These are phyloP conservation scores for Nymphicus hollandicus DNA, from an alignment of 2,113 vertebrate genomes.

Conservation along the genomic window DNA sequence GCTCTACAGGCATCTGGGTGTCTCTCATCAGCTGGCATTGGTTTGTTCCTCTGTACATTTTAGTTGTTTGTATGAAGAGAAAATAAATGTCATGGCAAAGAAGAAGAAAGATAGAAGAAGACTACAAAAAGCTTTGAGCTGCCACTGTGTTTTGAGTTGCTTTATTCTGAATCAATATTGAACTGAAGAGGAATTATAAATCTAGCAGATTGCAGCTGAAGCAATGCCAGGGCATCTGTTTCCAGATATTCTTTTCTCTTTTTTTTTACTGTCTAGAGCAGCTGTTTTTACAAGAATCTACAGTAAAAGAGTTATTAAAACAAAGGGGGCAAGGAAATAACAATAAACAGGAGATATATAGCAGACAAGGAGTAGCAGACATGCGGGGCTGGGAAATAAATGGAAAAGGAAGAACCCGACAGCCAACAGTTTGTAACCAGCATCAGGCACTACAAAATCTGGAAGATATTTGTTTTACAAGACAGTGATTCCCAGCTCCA, in stretches of 20 bases:
- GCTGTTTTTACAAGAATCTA: conserved; percentile 71
- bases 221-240: conserved; percentile 64
- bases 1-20: background rate
- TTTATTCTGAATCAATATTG: conserved; percentile 66
- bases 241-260: conserved; percentile 21
- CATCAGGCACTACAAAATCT: conserved; percentile 41
- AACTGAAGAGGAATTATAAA: conserved; percentile 62
- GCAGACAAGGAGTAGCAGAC: conserved; percentile 33
- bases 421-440: conserved; percentile 36
- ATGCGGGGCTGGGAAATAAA: conserved; percentile 8
- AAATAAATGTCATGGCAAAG: background rate
- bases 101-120: background rate
- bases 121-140: conserved; percentile 16
- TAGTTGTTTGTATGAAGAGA: background rate
- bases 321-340: conserved; percentile 49
- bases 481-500: conserved; percentile 30
- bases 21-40: background rate
- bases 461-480: conserved; percentile 59
- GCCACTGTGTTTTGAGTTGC: conserved; percentile 42
- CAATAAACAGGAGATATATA: conserved; percentile 46
- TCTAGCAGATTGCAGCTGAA: conserved; percentile 59
- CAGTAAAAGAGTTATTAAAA: conserved; percentile 73
- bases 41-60: background rate
- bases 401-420: background rate
- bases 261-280: conserved; percentile 49